A percentile compares a stretch with the other conserved stretches of the same genome.
Evolutionary conservation across 2,113 vertebrate genomes (phyloP).

Genomic region (Tauraco erythrolophus): DNA sequence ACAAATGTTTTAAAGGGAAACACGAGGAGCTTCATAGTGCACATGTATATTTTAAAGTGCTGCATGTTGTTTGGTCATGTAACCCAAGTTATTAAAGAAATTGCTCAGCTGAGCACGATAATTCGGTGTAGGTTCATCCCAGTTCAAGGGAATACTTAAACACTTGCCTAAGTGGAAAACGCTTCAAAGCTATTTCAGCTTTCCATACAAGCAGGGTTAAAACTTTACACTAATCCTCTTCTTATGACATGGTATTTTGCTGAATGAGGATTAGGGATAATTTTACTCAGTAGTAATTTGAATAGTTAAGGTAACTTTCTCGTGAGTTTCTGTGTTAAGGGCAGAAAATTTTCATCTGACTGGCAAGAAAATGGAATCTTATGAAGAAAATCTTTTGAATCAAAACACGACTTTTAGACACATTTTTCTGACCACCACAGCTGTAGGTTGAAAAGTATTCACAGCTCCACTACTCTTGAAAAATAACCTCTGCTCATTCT

Average conservation of each 20-base stretch:
- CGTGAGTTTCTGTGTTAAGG: background rate
- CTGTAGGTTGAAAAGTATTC: background rate
- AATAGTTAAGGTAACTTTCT: background rate
- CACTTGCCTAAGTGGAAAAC: background rate
- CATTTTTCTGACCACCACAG: background rate
- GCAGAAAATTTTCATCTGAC: background rate
- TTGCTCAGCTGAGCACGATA: background rate
- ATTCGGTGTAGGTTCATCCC: background rate
- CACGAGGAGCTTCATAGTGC: background rate
- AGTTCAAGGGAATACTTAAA: background rate
- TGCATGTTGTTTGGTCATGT: background rate
- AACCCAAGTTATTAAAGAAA: background rate
- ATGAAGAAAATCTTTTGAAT: background rate
- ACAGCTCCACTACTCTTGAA: background rate
- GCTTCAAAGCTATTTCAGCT: rapidly evolving
- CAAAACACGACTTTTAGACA: background rate
- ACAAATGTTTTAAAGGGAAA: background rate
- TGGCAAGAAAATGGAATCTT: background rate
- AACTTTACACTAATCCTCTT: background rate
- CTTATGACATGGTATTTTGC: background rate
- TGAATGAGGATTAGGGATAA: background rate
- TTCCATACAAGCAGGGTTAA: background rate
- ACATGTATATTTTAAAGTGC: background rate
- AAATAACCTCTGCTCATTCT: background rate
- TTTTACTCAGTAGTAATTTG: background rate